Base-by-base conservation (phyloP, 2,113 vertebrate genomes). In the Brachypodius melanocephalos region DNA sequence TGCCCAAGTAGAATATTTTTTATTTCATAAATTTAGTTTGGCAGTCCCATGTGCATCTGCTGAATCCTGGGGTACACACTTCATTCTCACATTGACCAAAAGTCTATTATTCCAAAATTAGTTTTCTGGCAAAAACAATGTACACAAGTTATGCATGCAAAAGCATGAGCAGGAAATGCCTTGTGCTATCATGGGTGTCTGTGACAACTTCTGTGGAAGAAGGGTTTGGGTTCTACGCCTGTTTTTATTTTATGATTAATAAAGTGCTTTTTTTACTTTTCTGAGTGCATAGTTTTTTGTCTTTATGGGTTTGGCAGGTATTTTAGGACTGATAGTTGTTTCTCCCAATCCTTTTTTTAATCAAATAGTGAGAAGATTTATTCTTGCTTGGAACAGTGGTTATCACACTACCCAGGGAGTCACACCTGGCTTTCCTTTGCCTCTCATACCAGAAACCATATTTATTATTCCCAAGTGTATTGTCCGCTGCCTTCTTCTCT, bases 321-420 rank as follows among this genome's bases (percentile, higher is more conserved):
- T 89, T 91, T 94, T 97, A 81, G 84, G 66, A n/a, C 34, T 91
- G 58, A 92, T 28, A 8, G n/a, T 97, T 45, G 25, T 84, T 85
- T 93, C 90, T 94, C 63, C 59, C n/a, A 95, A 92, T 67, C 28
- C 29, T 66, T 90, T 80, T 88, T 95, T 85, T 24, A 92, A 83
- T 66, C 73, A 96, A 91, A 96, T 89, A 89, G 85, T 92, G 61
- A 95, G 79, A 32, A 94, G 84, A 59, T 95, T 97, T 91, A 78
- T 93, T 58, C 81, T 94, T 36, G 67, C 93, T 78, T 95, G 88
- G 57, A 89, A 52, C 1, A 79, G 89, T 67, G 71, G 71, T 79
- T 97, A 90, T 84, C 71, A 40, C 20, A 69, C 62, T 42, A 73
- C 72, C 45, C 81, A 80, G 75, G 88, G 82, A 74, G 68, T 96